These are phyloP conservation scores for Turdus rufiventris DNA, from an alignment of 2,113 vertebrate species.

Conservation along the genomic window DNA sequence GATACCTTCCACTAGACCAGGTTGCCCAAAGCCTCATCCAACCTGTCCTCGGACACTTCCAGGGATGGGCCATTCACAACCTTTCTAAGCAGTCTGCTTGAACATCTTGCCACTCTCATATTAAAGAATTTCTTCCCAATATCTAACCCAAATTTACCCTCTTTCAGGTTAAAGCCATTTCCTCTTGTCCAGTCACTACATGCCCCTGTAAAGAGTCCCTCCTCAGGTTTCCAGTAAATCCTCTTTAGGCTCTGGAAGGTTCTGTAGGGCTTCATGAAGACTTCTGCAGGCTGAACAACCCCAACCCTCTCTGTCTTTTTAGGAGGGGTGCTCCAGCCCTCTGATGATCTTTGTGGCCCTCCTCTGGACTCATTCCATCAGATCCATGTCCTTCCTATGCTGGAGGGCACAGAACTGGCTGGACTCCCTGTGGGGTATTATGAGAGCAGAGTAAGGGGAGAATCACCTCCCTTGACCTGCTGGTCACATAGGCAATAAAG, in stretches of 20 bases:
- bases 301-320: background rate
- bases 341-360: background rate
- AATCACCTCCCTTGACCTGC: background rate
- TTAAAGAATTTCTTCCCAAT: background rate
- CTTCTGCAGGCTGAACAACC: background rate
- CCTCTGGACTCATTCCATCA: background rate
- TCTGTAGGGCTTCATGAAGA: background rate
- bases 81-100: background rate
- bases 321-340: background rate
- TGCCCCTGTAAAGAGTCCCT: background rate
- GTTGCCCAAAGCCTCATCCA: background rate
- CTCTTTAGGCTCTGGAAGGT: background rate
- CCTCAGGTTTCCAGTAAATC: background rate
- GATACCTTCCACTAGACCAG: background rate
- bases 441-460: background rate
- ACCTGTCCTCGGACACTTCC: background rate
- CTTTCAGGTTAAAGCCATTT: background rate
- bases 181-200: background rate
- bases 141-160: background rate
- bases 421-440: background rate
- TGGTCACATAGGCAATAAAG: background rate
- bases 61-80: background rate
- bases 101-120: background rate
- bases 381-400: fast-evolving
- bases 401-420: background rate